These are phyloP conservation scores for Campylorhamphus procurvoides DNA, from an alignment of 2,113 vertebrate species.

Conservation along the genomic window DNA sequence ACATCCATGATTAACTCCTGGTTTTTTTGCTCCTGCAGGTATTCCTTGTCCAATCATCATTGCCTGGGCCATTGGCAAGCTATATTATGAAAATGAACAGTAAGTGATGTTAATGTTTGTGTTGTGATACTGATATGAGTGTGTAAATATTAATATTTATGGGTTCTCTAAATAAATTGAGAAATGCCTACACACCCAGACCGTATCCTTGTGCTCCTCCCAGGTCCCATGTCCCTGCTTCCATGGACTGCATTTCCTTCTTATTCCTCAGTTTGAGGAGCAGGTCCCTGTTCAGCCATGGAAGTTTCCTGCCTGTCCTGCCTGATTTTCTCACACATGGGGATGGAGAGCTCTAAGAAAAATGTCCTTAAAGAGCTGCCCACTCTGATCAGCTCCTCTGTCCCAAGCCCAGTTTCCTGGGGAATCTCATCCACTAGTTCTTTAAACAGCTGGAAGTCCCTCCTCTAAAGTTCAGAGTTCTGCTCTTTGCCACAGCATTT, in stretches of 20 bases:
- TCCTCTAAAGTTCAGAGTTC: neutral
- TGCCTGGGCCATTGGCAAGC: constrained; percentile 90
- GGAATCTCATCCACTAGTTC: neutral
- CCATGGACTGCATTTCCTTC: neutral
- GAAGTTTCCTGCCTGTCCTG: neutral
- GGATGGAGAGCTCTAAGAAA: neutral
- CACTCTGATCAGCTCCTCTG: neutral
- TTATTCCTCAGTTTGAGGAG: neutral
- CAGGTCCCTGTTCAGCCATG: neutral
- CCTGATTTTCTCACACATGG: neutral
- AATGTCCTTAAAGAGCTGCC: neutral
- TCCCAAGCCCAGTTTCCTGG: neutral
- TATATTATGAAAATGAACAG: constrained; percentile 93
- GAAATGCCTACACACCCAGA: neutral
- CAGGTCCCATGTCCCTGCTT: neutral
- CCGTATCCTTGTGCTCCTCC: neutral
- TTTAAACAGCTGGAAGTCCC: neutral
- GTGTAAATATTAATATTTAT: neutral
- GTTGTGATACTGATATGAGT: neutral
- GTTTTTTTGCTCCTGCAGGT: constrained; percentile 73
- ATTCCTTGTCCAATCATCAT: constrained; percentile 91
- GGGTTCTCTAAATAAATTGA: neutral
- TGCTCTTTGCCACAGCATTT: neutral
- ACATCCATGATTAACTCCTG: neutral
- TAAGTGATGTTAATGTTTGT: constrained; percentile 71